Evolutionary conservation across 2,797 vertebrate species (phyloP).

Genomic region (Pangasius krempfi): DNA sequence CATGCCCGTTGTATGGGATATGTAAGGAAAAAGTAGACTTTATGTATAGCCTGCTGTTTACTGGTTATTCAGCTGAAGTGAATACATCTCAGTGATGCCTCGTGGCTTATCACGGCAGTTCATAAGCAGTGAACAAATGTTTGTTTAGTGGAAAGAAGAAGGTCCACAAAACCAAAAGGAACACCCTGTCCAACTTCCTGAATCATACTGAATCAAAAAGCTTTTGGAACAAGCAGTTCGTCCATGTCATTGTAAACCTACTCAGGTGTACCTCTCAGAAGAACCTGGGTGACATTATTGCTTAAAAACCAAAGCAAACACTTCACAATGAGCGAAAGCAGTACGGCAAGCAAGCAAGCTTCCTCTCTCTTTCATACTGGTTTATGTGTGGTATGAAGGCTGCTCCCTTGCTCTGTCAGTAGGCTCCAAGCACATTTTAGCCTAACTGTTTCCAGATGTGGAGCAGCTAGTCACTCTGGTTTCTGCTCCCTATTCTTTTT

Average conservation of each 20-base stretch:
- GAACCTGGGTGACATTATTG: not conserved
- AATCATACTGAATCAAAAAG: not conserved
- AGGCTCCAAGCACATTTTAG: constrained; percentile 48
- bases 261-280: not conserved
- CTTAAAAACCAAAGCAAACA: constrained; percentile 28
- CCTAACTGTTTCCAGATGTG: constrained; percentile 78
- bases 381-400: constrained; percentile 42
- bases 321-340: constrained; percentile 24
- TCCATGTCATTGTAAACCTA: not conserved
- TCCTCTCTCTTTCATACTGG: constrained; percentile 37
- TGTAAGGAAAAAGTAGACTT: not conserved
- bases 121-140: not conserved
- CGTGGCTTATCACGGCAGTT: not conserved
- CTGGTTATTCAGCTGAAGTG: not conserved
- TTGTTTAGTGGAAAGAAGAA: not conserved
- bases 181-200: not conserved
- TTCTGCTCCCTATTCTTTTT: constrained; percentile 47
- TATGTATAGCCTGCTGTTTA: not conserved
- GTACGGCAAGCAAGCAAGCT: not conserved
- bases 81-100: not conserved
- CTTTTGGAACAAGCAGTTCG: not conserved
- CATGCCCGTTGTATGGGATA: not conserved
- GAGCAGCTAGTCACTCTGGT: constrained; percentile 66
- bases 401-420: constrained; percentile 33
- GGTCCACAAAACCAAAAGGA: not conserved